phyloP scores from a whole-genome alignment of 2,113 vertebrate genomes.

The Falcunculus frontatus region DNA sequence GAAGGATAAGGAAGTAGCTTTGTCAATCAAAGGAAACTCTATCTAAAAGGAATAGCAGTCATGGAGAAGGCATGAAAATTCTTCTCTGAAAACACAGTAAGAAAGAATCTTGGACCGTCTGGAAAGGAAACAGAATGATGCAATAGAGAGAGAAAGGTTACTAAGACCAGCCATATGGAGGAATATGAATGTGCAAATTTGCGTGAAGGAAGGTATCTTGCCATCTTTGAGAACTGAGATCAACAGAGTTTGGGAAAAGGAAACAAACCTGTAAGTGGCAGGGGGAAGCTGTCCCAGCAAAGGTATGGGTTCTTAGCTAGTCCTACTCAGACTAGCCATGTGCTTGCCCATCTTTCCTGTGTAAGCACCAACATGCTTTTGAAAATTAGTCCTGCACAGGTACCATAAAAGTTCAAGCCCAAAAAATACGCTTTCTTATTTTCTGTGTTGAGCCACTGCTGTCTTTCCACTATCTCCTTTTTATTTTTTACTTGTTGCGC shows the following conservation, averaged over 20 bases:
- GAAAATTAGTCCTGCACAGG: neutral
- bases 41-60: neutral
- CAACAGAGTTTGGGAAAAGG: neutral
- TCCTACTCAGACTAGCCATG: neutral
- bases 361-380: neutral
- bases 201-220: neutral
- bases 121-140: neutral
- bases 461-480: neutral
- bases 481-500: neutral
- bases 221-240: neutral
- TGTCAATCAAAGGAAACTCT: neutral
- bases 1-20: neutral
- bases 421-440: neutral
- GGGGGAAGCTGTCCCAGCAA: neutral
- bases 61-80: neutral
- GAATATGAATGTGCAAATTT: neutral
- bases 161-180: neutral
- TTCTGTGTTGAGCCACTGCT: neutral
- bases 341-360: neutral
- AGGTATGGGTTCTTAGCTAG: neutral
- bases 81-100: neutral
- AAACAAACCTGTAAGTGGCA: neutral
- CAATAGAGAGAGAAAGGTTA: neutral
- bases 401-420: neutral
- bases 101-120: neutral